Base-by-base conservation (phyloP, 2,797 vertebrate genomes). In the Mionectes olivaceus region DNA sequence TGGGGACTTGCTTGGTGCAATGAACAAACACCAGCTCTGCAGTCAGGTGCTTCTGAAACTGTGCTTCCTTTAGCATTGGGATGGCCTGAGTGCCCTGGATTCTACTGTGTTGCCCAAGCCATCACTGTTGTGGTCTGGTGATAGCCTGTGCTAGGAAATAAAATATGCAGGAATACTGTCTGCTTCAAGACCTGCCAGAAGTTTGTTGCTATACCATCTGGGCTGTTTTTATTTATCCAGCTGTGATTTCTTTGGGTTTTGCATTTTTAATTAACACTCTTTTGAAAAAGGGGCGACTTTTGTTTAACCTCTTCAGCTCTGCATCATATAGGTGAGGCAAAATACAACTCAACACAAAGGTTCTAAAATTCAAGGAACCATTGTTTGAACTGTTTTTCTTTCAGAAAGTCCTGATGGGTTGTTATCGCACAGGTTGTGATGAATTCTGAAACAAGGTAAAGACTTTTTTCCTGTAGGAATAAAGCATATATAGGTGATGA, bases 181-280 rank as follows among this genome's bases (percentile, higher is more conserved):
- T 96, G 90, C 96, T 95, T 94, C 90, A 81, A 96, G 95, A 96
- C 84, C 93, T 96, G 96, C 96, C 96, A 97, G 96, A 97, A 97
- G 96, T 97, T 96, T 96, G 95, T 91, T 97, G 92, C 95, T 95
- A 85, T 85, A 85, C 97, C 97, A 97, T 98, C 97, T 97, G 97
- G 97, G 91, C 95, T 95, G 94, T 87, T 97, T 97, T 97, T 94
- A 96, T 97, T 98, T 96, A 97, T 97, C 97, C 96, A 97, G 97
- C 96, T 98, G 97, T 96, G 97, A 88, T 93, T 97, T 98, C 97
- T 96, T 97, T 94, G 89, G 71, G 91, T 86, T 97, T 97, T 98
- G 91, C 96, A 98, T 97, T 96, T 97, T 98, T 98, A 97, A 97
- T 98, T 97, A 97, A 95, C 96, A 96, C 56, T 65, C 63, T 93